These are phyloP conservation scores for Diplosoma virens DNA, from an alignment of 23 tunicate species.

Conservation along the genomic window DNA sequence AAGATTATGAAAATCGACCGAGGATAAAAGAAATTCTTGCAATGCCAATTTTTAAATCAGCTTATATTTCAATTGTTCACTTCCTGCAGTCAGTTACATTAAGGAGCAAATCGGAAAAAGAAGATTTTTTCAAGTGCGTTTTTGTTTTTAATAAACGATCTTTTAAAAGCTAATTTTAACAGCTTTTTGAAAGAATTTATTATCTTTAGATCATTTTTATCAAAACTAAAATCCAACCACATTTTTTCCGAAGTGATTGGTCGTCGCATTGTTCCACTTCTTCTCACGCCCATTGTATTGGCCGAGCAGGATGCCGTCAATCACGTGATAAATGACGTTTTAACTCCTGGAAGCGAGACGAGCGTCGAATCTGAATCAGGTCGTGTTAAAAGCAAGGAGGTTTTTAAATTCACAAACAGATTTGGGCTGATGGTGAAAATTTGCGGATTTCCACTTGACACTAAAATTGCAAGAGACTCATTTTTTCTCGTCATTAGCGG, in stretches of 20 bases:
- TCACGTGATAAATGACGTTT: conserved; percentile 34
- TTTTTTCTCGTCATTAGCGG: too few species aligned
- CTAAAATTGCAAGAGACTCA: too few species aligned
- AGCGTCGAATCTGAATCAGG: too few species aligned
- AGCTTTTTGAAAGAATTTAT: too few species aligned
- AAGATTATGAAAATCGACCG: conserved; percentile 76
- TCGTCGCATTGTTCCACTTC: conserved; percentile 55
- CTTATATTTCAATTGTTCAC: conserved; percentile 60
- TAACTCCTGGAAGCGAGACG: conserved; percentile 53
- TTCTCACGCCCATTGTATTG: conserved; percentile 70
- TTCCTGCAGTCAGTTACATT: conserved; percentile 81
- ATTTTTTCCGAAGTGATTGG: conserved; percentile 77
- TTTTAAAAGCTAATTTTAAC: not conserved
- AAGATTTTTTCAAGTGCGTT: conserved; percentile 54
- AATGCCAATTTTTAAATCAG: conserved; percentile 60
- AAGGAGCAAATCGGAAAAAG: conserved; percentile 54
- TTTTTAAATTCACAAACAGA: too few species aligned
- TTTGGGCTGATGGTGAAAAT: too few species aligned
- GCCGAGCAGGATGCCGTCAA: conserved; percentile 61
- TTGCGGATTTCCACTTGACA: too few species aligned
- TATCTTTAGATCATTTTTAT: conserved; percentile 24
- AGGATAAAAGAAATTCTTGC: conserved; percentile 55
- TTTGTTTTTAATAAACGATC: not conserved
- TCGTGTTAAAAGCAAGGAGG: too few species aligned
- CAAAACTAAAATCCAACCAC: conserved; percentile 29